Evolutionary conservation across 1,140 invertebrate species (phyloP), one percentile per base, ranked within the genome.

Genomic region (Drosophila prosaltans): DNA sequence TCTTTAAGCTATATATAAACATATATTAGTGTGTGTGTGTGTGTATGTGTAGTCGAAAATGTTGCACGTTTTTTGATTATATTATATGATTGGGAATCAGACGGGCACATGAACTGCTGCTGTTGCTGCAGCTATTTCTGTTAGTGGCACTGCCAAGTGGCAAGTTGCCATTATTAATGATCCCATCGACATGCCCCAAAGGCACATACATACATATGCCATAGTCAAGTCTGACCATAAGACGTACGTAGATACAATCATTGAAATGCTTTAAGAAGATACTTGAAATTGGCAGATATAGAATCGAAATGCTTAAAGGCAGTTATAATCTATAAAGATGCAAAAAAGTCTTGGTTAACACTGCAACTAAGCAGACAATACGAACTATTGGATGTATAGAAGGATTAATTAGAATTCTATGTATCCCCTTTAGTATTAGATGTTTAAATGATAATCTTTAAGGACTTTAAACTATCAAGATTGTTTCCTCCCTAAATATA

Each of bases 81-180:
- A 51, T 51, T 51, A 40, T 40, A 51, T 51, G 45, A 51, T 51
- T 51, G 45, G 21, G 45, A 51, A 51, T 51, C 45, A 24, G 2
- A 51, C 7, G 26, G 21, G 45, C 45, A 51, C 16, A 21, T 48
- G 45, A 48, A 48, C 45, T 48, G 16, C 43, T 24, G 16, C n/a
- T 16, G 21, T 2, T 41, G 40, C 11, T 43, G 41, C 41, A 3
- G 9, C n/a, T 43, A n/a, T n/a, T 45, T 4, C 45, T 51, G 45
- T 9, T 51, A 24, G 21, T 51, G 45, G 45, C 45, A 51, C 45
- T 8, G 45, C 45, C 45, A 51, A 51, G 45, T 51, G 45, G 45
- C 45, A 51, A 51, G 45, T 26, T 26, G 45, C 45, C 45, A 51
- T 51, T 51, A 51, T 51, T 51, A 51, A 51, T 51, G 45, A 51